These are phyloP conservation scores for Xylocopa sonorina DNA, from an alignment of 1,140 invertebrate species.

Conservation along the genomic window DNA sequence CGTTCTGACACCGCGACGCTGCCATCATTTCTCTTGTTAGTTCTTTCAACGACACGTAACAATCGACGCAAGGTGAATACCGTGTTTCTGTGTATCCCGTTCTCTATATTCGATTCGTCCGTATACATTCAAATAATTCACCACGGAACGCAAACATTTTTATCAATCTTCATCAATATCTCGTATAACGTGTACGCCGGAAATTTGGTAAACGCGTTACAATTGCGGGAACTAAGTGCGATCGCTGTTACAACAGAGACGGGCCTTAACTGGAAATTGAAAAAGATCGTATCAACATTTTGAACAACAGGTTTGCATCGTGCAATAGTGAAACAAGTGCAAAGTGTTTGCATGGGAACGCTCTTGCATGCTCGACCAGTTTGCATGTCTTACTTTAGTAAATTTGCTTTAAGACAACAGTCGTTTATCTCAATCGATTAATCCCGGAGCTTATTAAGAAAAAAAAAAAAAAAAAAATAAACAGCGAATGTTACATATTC, in stretches of 20 bases:
- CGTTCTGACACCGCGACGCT: constrained; percentile 41
- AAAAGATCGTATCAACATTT: no score
- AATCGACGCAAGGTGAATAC: constrained; percentile 52
- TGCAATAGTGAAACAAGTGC: no score
- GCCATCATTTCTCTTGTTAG: constrained; percentile 46
- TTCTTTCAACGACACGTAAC: constrained; percentile 34
- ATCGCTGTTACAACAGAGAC: neutral
- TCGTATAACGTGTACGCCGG: neutral
- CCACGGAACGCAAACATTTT: neutral
- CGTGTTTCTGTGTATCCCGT: neutral
- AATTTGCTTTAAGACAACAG: neutral
- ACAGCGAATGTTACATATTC: neutral
- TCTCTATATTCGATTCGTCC: neutral
- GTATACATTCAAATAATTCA: neutral
- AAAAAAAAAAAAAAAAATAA: no score
- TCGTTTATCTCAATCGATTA: neutral
- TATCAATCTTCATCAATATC: neutral
- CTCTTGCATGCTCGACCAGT: no score
- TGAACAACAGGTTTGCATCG: no score
- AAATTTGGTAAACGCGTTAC: neutral
- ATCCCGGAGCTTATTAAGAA: neutral
- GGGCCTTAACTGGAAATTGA: neutral
- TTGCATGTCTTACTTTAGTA: no score
- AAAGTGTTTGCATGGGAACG: no score
- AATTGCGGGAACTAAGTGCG: neutral